Base-by-base conservation (phyloP, 2,888 invertebrate genomes). In the Synergus gifuensis region DNA sequence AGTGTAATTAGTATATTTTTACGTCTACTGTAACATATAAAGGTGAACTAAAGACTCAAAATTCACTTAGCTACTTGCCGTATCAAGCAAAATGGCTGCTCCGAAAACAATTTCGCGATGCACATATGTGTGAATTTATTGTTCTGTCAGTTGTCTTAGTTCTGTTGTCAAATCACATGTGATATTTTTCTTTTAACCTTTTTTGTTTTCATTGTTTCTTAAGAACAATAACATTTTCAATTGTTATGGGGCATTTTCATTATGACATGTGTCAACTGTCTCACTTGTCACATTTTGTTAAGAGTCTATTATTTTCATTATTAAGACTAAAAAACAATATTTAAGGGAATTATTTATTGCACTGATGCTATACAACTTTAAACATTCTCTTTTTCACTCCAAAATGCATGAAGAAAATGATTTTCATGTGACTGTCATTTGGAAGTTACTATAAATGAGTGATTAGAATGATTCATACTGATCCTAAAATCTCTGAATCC, bases 81-180 rank as follows among this genome's bases (percentile, higher is more conserved):
- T 85, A 85, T 87, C 85, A 84, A 85, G 84, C 89, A 91, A 91
- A 90, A 91, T 91, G 91, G 91, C 91, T 88, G 87, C 89, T 87
- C 86, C 79, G 87, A 87, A 88, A 89, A 89, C 88, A 90, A 88
- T 87, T 87, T 46, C 28, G 28, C 28, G 81, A 81, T 80, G 82
- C 84, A 82, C 86, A 86, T 86, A 86, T 85, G 87, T 85, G 85
- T 82, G 81, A 77, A 80, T 79, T 77, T 67, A 42, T 54, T 22
- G 66, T 64, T 60, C 42, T 78, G 40, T 78, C 79, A 77, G 18
- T 60, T 36, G 18, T 49, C 40, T 69, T n/a, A n/a, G 62, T 67
- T 66, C 44, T 46, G 18, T 28, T 63, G 28, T 77, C 40, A 77
- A 77, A 22, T 54, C 60, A 40, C 69, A 76, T 76, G 76, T 77